Conservation (phyloP, 2,113 vertebrate genomes). For the Notechis scutatus region DNA sequence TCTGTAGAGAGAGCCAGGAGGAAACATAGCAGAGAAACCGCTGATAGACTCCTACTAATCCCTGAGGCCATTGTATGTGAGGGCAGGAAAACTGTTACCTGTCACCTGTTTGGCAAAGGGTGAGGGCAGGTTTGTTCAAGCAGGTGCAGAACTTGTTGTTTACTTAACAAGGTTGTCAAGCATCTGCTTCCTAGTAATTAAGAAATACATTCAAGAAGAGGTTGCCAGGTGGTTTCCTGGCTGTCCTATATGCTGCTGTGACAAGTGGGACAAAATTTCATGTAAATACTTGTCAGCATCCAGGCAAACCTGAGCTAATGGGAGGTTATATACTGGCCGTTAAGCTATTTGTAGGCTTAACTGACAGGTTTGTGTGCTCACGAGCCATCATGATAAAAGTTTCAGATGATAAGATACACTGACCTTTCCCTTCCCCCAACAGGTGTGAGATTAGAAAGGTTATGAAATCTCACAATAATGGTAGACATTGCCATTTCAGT, state of each 20-base stretch:
- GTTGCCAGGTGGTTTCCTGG: conserved; percentile 69
- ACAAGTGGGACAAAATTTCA: conserved; percentile 62
- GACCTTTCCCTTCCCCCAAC: conserved; percentile 16
- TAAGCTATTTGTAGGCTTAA: conserved; percentile 60
- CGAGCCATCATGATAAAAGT: not conserved
- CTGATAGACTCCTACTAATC: conserved; percentile 25
- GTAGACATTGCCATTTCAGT: conserved; percentile 22
- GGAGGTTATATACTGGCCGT: conserved; percentile 63
- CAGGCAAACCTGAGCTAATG: conserved; percentile 55
- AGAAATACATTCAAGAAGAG: conserved; percentile 56
- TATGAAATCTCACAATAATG: conserved; percentile 7
- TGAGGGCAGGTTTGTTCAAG: conserved; percentile 40
- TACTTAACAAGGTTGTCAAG: conserved; percentile 58
- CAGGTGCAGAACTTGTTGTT: conserved; percentile 76
- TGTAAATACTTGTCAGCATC: conserved; percentile 70
- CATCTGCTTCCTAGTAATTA: conserved; percentile 64
- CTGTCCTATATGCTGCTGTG: conserved; percentile 46
- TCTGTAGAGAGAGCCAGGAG: not conserved
- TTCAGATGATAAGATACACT: conserved; percentile 35
- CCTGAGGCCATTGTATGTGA: conserved; percentile 1
- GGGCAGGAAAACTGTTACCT: conserved; percentile 35
- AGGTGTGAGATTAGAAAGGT: conserved; percentile 24
- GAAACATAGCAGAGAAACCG: not conserved
- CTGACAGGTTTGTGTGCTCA: conserved; percentile 44
- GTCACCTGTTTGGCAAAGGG: conserved; percentile 27